These are phyloP conservation scores for Decapterus maruadsi DNA, from an alignment of 2,797 vertebrate species.

Conservation along the genomic window DNA sequence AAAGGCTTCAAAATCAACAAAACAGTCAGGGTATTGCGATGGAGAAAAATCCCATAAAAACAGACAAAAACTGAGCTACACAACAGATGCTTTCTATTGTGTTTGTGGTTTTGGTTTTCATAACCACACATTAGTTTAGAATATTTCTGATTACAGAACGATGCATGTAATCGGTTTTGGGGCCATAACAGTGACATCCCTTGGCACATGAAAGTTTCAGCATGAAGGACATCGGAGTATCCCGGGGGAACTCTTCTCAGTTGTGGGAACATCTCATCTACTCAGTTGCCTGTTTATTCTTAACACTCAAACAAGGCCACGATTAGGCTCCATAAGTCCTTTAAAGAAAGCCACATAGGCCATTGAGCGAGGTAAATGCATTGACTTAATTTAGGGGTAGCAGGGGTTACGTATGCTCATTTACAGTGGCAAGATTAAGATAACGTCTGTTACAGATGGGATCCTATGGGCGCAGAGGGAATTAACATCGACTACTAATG, in stretches of 20 bases:
- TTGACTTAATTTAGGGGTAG: conserved; percentile 46
- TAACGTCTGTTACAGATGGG: conserved; percentile 44
- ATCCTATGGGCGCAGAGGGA: conserved; percentile 32
- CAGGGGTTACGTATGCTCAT: conserved; percentile 48
- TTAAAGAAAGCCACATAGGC: conserved; percentile 52
- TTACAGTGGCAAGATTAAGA: conserved; percentile 62
- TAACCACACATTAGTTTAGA: conserved; percentile 13
- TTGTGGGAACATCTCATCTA: conserved; percentile 28
- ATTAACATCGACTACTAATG: conserved; percentile 56
- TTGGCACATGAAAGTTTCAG: conserved; percentile 11
- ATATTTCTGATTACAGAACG: conserved; percentile 22
- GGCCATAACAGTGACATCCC: not conserved
- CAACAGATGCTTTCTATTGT: conserved; percentile 22
- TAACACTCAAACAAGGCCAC: conserved; percentile 30
- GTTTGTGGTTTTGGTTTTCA: conserved; percentile 27
- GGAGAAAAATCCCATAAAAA: not conserved
- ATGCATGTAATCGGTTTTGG: conserved; percentile 9
- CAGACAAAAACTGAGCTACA: conserved; percentile 6
- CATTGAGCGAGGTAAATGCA: conserved; percentile 38
- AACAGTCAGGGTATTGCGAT: not conserved
- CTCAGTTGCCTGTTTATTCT: conserved; percentile 26
- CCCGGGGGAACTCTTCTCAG: conserved; percentile 5
- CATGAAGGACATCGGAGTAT: conserved; percentile 1
- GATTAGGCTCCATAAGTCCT: conserved; percentile 54
- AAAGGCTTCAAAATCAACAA: conserved; percentile 19